Conservation (phyloP, 2,888 invertebrate species). For the Andrena dorsata region DNA sequence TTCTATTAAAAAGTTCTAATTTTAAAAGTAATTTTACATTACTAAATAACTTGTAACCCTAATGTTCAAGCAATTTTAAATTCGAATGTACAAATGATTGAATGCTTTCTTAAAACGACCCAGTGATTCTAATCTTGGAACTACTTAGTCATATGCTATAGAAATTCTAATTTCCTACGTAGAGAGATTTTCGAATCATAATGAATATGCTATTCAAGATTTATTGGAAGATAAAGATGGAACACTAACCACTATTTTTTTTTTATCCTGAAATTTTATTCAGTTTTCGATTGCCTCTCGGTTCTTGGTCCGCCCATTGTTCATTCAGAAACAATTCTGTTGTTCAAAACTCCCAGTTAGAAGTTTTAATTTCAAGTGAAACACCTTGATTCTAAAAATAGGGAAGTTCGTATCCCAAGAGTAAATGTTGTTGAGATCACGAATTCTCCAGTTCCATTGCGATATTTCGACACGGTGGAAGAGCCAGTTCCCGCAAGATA, state of each 20-base stretch:
- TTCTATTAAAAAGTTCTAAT: not conserved
- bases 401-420: not conserved
- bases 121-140: too few species aligned
- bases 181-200: too few species aligned
- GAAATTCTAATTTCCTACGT: too few species aligned
- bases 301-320: not conserved
- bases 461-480: conserved; percentile 53
- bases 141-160: too few species aligned
- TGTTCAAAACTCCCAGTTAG: not conserved
- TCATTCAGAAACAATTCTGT: not conserved
- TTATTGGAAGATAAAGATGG: too few species aligned
- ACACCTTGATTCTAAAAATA: not conserved
- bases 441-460: conserved; percentile 40
- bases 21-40: too few species aligned
- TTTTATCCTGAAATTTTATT: not conserved
- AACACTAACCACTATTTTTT: too few species aligned
- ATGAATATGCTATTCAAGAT: too few species aligned
- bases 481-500: conserved; percentile 54
- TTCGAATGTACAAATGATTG: too few species aligned
- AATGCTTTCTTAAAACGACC: too few species aligned
- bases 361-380: not conserved
- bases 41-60: too few species aligned
- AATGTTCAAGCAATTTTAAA: too few species aligned
- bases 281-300: not conserved
- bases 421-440: conserved; percentile 14